Conservation (phyloP, 2,113 vertebrate genomes). For the Sturnus vulgaris region DNA sequence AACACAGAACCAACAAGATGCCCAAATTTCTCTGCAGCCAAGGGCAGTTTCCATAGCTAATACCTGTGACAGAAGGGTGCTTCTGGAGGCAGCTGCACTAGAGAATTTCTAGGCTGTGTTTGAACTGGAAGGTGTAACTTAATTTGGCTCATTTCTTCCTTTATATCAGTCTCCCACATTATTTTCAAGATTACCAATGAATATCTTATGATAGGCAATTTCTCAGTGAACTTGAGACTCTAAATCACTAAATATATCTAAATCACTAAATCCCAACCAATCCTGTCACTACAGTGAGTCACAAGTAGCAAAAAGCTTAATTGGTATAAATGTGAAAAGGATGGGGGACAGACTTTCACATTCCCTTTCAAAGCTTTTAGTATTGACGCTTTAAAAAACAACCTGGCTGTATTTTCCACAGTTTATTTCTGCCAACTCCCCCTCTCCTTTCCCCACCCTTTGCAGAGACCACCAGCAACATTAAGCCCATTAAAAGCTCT, state of each 20-base stretch:
- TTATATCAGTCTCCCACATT: neutral
- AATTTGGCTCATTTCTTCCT: neutral
- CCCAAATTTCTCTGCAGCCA: neutral
- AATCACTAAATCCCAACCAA: conserved; percentile 1
- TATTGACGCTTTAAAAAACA: neutral
- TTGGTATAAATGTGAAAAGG: neutral
- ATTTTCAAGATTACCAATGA: neutral
- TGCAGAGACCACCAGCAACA: neutral
- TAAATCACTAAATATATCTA: neutral
- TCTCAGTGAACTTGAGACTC: neutral
- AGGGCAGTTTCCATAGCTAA: neutral
- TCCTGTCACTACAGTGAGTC: neutral
- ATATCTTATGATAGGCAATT: neutral
- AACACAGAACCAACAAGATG: neutral
- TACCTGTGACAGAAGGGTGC: neutral
- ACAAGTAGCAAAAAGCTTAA: neutral
- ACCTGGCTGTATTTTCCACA: neutral
- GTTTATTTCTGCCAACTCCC: neutral
- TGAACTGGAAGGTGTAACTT: neutral
- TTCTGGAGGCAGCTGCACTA: neutral
- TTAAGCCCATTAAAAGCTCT: neutral
- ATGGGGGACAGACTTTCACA: neutral
- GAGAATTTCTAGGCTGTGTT: neutral
- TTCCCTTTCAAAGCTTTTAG: neutral
- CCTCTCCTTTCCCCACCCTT: no score